phyloP scores from a whole-genome alignment of 2,113 vertebrate species.

The Phaethon lepturus region DNA sequence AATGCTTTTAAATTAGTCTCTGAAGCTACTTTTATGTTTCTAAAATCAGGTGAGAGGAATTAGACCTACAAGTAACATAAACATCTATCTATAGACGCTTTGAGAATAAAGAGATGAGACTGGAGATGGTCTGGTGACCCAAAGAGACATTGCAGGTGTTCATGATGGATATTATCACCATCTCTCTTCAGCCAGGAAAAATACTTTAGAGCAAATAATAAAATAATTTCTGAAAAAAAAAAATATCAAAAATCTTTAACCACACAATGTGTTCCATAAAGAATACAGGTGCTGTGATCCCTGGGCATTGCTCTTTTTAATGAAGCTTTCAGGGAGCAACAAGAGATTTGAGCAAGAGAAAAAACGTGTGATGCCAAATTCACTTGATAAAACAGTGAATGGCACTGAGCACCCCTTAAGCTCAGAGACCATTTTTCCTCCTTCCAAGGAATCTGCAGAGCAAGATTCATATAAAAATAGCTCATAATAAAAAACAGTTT shows the following conservation, averaged over 20 bases:
- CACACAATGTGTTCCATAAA: background rate
- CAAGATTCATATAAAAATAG: background rate
- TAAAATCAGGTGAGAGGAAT: background rate
- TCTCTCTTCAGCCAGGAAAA: background rate
- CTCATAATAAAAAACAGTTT: background rate
- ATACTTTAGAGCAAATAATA: background rate
- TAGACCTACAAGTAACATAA: background rate
- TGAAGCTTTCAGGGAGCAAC: background rate
- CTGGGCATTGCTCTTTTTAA: background rate
- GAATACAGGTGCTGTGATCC: background rate
- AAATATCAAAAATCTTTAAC: background rate
- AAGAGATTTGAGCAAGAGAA: background rate
- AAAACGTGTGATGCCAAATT: background rate
- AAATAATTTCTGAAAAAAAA: background rate
- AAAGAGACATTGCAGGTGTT: background rate
- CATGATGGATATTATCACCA: background rate
- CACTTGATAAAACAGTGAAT: background rate
- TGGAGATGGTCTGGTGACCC: background rate
- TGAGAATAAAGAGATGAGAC: background rate
- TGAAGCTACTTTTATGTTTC: background rate
- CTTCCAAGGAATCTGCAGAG: slow-evolving; percentile 6
- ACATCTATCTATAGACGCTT: background rate
- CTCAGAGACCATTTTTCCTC: background rate
- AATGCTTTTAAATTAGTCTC: background rate
- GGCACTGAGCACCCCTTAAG: background rate